A percentile compares a stretch with the other conserved stretches of the same genome.
phyloP scores from a whole-genome alignment of 2,797 vertebrate species.

The Acrocephalus scirpaceus region DNA sequence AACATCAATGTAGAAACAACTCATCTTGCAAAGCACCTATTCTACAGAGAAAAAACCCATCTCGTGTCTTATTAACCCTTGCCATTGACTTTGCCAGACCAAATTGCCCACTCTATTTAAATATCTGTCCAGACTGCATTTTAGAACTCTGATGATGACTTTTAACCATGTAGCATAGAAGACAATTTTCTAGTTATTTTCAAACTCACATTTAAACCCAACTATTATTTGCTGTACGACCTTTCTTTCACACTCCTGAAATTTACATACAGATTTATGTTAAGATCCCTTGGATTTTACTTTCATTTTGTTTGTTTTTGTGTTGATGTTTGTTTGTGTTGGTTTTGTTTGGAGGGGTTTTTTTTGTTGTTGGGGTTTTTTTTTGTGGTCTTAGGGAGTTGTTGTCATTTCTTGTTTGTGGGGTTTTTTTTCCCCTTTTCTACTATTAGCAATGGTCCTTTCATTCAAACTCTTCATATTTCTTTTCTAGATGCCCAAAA shows the following conservation, averaged over 20 bases:
- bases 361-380: not conserved
- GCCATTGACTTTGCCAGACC: not conserved
- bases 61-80: not conserved
- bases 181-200: not conserved
- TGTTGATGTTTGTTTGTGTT: not conserved
- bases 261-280: not conserved
- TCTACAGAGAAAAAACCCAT: not conserved
- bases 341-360: not conserved
- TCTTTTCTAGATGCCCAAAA: not conserved
- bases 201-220: not conserved
- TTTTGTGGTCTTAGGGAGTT: rapidly evolving
- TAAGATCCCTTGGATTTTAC: not conserved
- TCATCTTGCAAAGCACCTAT: not conserved
- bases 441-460: not conserved
- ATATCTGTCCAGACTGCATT: not conserved
- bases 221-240: not conserved
- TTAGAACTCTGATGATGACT: not conserved
- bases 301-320: not conserved
- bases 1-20: not conserved
- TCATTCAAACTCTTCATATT: not conserved
- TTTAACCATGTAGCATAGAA: not conserved
- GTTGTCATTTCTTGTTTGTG: not conserved
- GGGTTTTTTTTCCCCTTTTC: rapidly evolving
- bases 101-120: not conserved
- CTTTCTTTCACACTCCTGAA: not conserved